Base-by-base conservation (phyloP, 2,888 invertebrate genomes). In the Chironomus riparius region DNA sequence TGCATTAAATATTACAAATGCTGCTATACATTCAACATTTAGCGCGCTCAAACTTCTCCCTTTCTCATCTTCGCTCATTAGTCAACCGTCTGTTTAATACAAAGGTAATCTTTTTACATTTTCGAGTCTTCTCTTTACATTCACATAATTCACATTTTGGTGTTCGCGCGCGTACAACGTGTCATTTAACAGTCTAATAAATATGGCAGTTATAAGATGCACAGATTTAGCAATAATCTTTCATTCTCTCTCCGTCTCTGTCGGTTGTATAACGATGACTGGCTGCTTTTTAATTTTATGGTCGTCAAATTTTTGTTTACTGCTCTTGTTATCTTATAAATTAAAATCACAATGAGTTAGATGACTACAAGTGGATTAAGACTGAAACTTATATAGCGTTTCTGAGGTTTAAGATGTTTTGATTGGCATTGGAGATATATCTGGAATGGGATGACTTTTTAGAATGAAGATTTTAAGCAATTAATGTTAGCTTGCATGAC, bases 211-310 rank as follows among this genome's bases (percentile, higher is more conserved):
- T 65, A 22, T 65, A 65, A 65, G 65, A 65, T 24, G 65, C 22
- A 65, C 65, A 22, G 65, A 65, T 65, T 65, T 65, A 21, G 65
- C 65, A 65, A 65, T 65, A 65, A 65, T 65, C 21, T n/a, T 21
- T 65, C 65, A 24, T n/a, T 38, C 38, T 10, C 4, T 18, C 56
- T 56, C 56, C 3, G 28, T 28, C 22, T 15, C 12, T 24, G 65
- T 15, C 12, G n/a, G 65, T 65, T 65, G 22, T 65, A 65, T 65
- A 65, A 65, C 21, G 22, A 65, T 65, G 65, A 24, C 65, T 56
- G 15, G 15, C 56, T 24, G 13, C 65, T 65, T 65, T 65, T 24
- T 18, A 24, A 24, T 18, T 56, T 15, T 56, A 56, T 56, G 7
- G 56, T 18, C 18, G 56, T 56, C 56, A 56, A 56, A 56, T 7